These are phyloP conservation scores for Sphenopsis melanotis DNA, from an alignment of 2,797 vertebrate genomes.

Conservation along the genomic window DNA sequence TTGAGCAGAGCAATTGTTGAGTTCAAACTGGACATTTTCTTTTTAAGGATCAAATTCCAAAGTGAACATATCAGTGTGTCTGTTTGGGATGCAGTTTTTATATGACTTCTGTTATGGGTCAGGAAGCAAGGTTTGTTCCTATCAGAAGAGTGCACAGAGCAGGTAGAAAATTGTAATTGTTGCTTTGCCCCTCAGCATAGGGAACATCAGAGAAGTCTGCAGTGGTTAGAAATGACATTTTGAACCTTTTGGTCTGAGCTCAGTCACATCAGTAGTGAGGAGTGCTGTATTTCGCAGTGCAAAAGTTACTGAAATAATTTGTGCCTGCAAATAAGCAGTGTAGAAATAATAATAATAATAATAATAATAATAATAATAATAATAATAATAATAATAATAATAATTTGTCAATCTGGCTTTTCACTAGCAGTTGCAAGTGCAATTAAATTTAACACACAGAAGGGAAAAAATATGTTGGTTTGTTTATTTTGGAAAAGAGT, in stretches of 20 bases:
- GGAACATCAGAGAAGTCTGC: background rate
- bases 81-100: background rate
- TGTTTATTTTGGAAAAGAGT: background rate
- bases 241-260: background rate
- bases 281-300: background rate
- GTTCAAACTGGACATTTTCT: background rate
- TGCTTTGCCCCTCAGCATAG: background rate
- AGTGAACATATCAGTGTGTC: rapidly evolving
- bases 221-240: background rate
- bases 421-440: background rate
- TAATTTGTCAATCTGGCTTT: background rate
- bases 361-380: background rate
- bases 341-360: background rate
- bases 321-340: background rate
- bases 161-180: background rate
- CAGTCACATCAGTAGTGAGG: background rate
- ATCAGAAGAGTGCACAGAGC: background rate
- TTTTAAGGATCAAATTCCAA: background rate
- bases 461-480: background rate
- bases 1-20: background rate
- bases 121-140: background rate
- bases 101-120: background rate
- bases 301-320: background rate
- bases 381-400: background rate
- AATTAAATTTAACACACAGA: background rate